Percentiles rank a stretch among this genome's conserved stretches.
phyloP scores from a whole-genome alignment of 2,797 vertebrate genomes.

The Pseudochromis fuscus region DNA sequence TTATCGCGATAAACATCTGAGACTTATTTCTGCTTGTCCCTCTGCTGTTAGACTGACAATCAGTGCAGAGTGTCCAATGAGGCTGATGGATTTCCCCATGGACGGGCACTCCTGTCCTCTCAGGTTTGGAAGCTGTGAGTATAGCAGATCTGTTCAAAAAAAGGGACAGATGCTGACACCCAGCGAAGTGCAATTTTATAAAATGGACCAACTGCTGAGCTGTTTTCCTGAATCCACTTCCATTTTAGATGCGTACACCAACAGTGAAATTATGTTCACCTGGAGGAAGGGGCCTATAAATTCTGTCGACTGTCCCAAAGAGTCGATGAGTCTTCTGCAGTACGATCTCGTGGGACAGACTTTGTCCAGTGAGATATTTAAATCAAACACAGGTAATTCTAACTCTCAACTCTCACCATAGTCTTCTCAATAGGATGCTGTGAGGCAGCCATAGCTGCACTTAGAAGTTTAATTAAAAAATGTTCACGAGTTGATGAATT shows the following conservation, averaged over 20 bases:
- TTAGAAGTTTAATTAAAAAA: slow-evolving; percentile 11
- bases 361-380: slow-evolving; percentile 82
- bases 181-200: slow-evolving; percentile 3
- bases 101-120: slow-evolving; percentile 88
- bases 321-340: slow-evolving; percentile 88
- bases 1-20: neutral
- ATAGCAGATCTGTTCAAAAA: neutral
- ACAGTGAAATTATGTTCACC: slow-evolving; percentile 85
- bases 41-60: slow-evolving; percentile 83
- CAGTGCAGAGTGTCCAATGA: slow-evolving; percentile 86
- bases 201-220: neutral
- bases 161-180: neutral
- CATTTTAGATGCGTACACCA: slow-evolving; percentile 85
- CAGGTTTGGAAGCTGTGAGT: slow-evolving; percentile 89
- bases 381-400: slow-evolving; percentile 84
- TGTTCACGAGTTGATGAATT: slow-evolving; percentile 16
- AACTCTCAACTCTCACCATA: neutral
- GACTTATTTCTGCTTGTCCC: slow-evolving; percentile 13
- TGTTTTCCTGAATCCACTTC: slow-evolving; percentile 4
- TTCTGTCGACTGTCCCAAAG: slow-evolving; percentile 85
- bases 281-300: slow-evolving; percentile 84
- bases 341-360: slow-evolving; percentile 86
- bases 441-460: neutral
- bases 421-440: neutral
- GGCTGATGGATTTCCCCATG: slow-evolving; percentile 86